phyloP scores from a whole-genome alignment of 2,797 vertebrate species.

The Masticophis lateralis region DNA sequence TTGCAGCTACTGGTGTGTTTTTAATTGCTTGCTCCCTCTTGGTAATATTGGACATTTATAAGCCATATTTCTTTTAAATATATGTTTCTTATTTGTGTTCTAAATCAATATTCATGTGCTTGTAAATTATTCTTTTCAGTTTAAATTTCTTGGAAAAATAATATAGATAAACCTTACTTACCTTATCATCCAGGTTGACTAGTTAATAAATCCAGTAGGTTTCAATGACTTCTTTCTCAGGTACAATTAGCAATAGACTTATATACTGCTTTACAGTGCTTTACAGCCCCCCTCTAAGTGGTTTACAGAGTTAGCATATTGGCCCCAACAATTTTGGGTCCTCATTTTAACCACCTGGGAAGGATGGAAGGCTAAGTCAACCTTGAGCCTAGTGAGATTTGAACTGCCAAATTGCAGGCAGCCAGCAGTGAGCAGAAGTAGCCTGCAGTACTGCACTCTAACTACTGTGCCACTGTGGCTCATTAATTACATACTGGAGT shows the following conservation, averaged over 20 bases:
- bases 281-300: too few relatives aligned
- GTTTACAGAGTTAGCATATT: too few relatives aligned
- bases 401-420: too few relatives aligned
- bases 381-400: too few relatives aligned
- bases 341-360: too few relatives aligned
- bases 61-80: constrained; percentile 5
- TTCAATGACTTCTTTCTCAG: neutral
- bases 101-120: neutral
- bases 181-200: neutral
- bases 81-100: constrained; percentile 17
- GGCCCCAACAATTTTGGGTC: too few relatives aligned
- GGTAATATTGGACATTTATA: constrained; percentile 17
- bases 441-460: too few relatives aligned
- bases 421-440: too few relatives aligned
- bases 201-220: neutral
- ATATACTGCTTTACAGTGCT: too few relatives aligned
- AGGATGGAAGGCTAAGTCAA: too few relatives aligned
- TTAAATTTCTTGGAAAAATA: neutral
- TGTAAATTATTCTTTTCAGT: neutral
- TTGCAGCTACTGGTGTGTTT: constrained; percentile 1
- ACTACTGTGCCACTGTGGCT: too few relatives aligned
- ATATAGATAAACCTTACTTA: neutral
- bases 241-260: neutral
- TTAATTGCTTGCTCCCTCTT: neutral
- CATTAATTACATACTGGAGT: neutral